Conservation (phyloP, 2,888 invertebrate genomes). For the Sisyra terminalis region DNA sequence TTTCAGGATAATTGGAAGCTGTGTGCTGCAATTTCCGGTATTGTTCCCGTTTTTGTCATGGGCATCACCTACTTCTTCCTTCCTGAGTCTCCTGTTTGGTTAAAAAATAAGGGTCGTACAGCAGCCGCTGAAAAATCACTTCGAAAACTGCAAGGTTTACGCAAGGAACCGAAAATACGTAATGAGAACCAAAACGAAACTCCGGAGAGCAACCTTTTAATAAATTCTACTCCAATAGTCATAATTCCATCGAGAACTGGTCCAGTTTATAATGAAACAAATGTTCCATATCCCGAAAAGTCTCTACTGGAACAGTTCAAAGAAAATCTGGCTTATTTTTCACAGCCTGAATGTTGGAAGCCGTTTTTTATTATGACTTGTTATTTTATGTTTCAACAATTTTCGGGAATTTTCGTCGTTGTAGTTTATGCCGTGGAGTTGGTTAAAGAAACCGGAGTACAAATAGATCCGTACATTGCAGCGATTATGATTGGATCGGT, state of each 20-base stretch:
- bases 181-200: background rate
- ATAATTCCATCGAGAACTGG: background rate
- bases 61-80: conserved; percentile 24
- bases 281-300: conserved; percentile 13
- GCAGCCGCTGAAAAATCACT: conserved; percentile 26
- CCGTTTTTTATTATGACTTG: conserved; percentile 30
- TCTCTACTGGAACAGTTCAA: conserved; percentile 8
- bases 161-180: background rate
- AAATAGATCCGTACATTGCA: conserved; percentile 28
- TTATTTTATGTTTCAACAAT: conserved; percentile 40
- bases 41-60: conserved; percentile 27
- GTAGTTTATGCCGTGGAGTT: conserved; percentile 39
- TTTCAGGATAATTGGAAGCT: conserved; percentile 30
- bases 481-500: conserved; percentile 33
- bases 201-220: background rate
- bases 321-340: conserved; percentile 19
- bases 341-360: conserved; percentile 25
- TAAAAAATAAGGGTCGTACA: conserved; percentile 27
- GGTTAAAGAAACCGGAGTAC: conserved; percentile 28
- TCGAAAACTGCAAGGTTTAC: conserved; percentile 2
- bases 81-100: conserved; percentile 38
- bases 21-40: conserved; percentile 25
- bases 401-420: conserved; percentile 35
- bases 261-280: conserved; percentile 3
- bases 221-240: background rate